Evolutionary conservation across 2,888 invertebrate species (phyloP).

Genomic region (Meiosimyza decipiens): DNA sequence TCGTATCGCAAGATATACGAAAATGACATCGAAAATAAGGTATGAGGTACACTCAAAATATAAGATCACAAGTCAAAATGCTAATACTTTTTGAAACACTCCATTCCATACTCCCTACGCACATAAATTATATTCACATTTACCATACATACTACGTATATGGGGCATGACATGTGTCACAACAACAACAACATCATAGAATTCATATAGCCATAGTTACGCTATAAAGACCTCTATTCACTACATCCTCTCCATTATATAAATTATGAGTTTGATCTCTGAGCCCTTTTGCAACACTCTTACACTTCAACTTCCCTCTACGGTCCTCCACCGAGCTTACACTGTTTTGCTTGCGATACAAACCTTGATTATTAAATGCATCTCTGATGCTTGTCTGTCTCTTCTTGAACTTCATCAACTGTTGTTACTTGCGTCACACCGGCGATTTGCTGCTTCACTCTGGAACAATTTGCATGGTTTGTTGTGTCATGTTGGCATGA

Average conservation of each 20-base stretch:
- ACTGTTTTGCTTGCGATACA: not conserved
- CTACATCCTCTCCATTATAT: not conserved
- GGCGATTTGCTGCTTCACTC: conserved; percentile 3
- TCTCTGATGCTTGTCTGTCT: not conserved
- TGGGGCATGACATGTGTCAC: conserved; percentile 7
- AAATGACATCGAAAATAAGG: too few species aligned
- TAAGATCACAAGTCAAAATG: too few species aligned
- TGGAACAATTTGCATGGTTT: conserved; percentile 14
- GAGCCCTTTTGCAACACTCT: conserved; percentile 1
- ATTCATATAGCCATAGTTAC: not conserved
- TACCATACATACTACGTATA: too few species aligned
- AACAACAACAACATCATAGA: conserved; percentile 1
- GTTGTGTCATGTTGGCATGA: not conserved
- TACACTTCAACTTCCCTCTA: not conserved
- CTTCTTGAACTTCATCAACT: not conserved
- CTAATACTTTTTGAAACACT: too few species aligned
- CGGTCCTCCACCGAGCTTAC: not conserved
- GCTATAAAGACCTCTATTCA: not conserved
- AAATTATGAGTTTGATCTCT: conserved; percentile 23
- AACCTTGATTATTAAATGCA: conserved; percentile 19
- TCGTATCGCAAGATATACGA: too few species aligned
- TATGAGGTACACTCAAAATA: too few species aligned
- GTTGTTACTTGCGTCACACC: not conserved
- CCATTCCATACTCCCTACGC: too few species aligned
- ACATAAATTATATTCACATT: too few species aligned